Conservation (phyloP, 1,140 invertebrate species). For the Tetramorium alpestre region DNA sequence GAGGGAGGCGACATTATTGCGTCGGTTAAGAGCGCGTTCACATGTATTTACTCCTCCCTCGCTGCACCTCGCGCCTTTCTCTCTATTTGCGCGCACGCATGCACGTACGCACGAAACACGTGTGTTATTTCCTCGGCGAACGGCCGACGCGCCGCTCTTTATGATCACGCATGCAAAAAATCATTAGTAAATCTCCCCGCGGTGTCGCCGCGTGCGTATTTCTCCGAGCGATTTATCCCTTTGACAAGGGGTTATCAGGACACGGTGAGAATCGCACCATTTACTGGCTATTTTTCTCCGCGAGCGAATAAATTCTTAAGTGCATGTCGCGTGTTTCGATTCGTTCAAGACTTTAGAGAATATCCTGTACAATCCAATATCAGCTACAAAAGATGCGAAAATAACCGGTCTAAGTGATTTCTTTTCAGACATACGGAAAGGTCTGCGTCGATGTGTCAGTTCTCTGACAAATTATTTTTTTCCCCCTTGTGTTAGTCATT, state of each 20-base stretch:
- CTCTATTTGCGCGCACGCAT: constrained; percentile 39
- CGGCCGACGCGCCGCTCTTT: background rate
- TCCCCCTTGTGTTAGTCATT: background rate
- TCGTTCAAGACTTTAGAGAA: background rate
- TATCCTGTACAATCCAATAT: background rate
- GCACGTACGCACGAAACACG: constrained; percentile 42
- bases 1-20: constrained; percentile 80
- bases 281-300: background rate
- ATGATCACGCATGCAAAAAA: constrained; percentile 28
- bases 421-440: background rate
- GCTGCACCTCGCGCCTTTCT: background rate
- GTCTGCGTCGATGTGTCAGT: background rate
- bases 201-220: background rate
- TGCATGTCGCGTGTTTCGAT: constrained; percentile 26
- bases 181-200: constrained; percentile 38
- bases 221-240: constrained; percentile 19
- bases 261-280: background rate
- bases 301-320: constrained; percentile 29
- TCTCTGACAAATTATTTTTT: background rate
- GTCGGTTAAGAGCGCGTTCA: constrained; percentile 75
- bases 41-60: constrained; percentile 52
- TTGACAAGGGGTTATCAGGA: constrained; percentile 24
- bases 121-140: constrained; percentile 50
- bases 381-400: background rate
- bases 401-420: constrained; percentile 11